A percentile compares a stretch with the other conserved stretches of the same genome.
These are phyloP conservation scores for Bactericera cockerelli DNA, from an alignment of 1,140 invertebrate species.

Conservation along the genomic window DNA sequence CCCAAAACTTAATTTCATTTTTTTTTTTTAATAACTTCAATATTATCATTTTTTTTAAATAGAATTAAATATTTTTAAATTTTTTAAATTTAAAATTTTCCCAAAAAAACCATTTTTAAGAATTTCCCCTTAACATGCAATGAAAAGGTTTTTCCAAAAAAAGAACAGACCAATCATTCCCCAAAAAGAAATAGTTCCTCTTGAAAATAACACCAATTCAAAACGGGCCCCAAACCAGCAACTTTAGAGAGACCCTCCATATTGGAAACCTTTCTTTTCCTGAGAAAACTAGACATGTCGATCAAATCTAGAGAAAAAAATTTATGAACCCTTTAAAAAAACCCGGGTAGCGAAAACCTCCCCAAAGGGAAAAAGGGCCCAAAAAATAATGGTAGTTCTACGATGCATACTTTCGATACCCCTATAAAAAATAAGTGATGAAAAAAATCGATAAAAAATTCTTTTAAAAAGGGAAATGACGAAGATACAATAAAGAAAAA, in stretches of 20 bases:
- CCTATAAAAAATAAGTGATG: slow-evolving; percentile 17
- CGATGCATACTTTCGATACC: slow-evolving; percentile 4
- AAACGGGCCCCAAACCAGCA: slow-evolving; percentile 37
- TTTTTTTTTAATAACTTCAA: too few relatives aligned
- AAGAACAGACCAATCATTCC: neutral
- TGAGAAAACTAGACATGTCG: slow-evolving; percentile 42
- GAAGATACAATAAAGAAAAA: slow-evolving; percentile 5
- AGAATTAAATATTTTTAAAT: too few relatives aligned
- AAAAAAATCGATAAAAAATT: slow-evolving; percentile 16
- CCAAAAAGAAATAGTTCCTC: neutral
- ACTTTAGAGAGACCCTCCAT: slow-evolving; percentile 38
- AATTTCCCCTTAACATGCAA: neutral
- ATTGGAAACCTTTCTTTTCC: slow-evolving; percentile 34
- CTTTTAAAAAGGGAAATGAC: slow-evolving; percentile 9
- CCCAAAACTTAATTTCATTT: too few relatives aligned
- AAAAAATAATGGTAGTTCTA: slow-evolving; percentile 14
- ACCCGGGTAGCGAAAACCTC: slow-evolving; percentile 31
- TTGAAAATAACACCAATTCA: slow-evolving; percentile 15
- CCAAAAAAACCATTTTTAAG: too few relatives aligned
- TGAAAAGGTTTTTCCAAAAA: neutral
- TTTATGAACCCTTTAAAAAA: slow-evolving; percentile 36
- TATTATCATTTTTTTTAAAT: too few relatives aligned
- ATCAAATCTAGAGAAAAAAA: slow-evolving; percentile 22
- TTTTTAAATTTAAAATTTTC: too few relatives aligned
- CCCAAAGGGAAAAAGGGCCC: slow-evolving; percentile 16